Conservation (phyloP, 2,888 invertebrate species). For the Geotrupes spiniger region DNA sequence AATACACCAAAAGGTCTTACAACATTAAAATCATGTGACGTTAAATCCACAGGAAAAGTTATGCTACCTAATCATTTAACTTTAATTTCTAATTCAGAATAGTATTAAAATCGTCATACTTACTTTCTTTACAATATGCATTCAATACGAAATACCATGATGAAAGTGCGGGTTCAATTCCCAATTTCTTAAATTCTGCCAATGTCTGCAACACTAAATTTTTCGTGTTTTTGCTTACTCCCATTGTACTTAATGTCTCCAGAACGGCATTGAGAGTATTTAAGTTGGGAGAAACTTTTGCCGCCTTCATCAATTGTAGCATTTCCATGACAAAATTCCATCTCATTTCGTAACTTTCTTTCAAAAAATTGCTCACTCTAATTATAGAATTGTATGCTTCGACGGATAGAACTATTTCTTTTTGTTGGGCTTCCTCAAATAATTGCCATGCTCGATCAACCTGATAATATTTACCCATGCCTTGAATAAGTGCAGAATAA, state of each 20-base stretch:
- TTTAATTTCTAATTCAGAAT: conserved; percentile 6
- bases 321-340: conserved; percentile 62
- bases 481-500: conserved; percentile 77
- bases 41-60: background rate
- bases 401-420: conserved; percentile 59
- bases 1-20: too few relatives aligned
- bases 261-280: conserved; percentile 66
- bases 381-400: conserved; percentile 71
- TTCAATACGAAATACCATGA: conserved; percentile 72
- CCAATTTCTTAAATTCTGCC: conserved; percentile 63
- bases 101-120: conserved; percentile 37
- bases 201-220: conserved; percentile 54
- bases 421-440: conserved; percentile 63
- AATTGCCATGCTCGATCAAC: conserved; percentile 64
- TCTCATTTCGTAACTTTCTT: conserved; percentile 63
- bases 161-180: conserved; percentile 71
- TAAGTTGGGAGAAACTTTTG: conserved; percentile 60
- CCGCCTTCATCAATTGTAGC: conserved; percentile 63
- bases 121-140: conserved; percentile 69
- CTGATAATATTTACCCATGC: conserved; percentile 74
- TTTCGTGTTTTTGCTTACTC: conserved; percentile 47
- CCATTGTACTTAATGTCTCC: conserved; percentile 52
- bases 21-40: too few relatives aligned
- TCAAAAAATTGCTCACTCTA: conserved; percentile 58
- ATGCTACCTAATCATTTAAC: background rate